phyloP scores from a whole-genome alignment of 2,888 invertebrate species.

The Papilio gigon region DNA sequence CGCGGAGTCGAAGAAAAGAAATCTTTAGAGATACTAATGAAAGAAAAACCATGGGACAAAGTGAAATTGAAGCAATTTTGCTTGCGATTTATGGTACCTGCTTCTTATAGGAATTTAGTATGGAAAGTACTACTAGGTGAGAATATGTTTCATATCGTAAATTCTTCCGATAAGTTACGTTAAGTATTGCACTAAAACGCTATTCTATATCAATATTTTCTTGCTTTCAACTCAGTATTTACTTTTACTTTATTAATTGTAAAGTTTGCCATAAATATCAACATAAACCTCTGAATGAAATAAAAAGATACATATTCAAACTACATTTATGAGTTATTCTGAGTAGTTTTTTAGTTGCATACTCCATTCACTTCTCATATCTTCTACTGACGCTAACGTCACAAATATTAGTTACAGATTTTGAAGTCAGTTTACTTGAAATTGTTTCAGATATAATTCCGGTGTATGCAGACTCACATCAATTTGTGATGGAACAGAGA shows the following conservation, averaged over 20 bases:
- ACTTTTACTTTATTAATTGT: no score
- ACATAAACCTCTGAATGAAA: neutral
- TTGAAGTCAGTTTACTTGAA: neutral
- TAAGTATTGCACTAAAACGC: neutral
- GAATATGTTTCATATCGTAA: constrained; percentile 36
- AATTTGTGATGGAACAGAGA: constrained; percentile 88
- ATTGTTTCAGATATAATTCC: constrained; percentile 86
- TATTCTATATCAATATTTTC: neutral
- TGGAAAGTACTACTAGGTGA: constrained; percentile 93
- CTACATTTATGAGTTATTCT: no score
- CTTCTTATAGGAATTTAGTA: constrained; percentile 88
- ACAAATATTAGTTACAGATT: neutral
- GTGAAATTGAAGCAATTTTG: constrained; percentile 93
- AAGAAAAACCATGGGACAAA: constrained; percentile 91
- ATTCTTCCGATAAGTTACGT: neutral
- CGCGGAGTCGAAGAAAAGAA: constrained; percentile 95
- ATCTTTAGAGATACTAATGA: constrained; percentile 92
- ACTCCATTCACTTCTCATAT: no score
- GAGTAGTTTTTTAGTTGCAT: no score
- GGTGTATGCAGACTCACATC: constrained; percentile 88
- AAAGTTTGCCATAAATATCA: no score
- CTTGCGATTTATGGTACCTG: constrained; percentile 91
- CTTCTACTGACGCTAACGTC: no score
- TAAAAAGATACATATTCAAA: neutral
- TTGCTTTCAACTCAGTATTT: neutral